A percentile compares a stretch with the other conserved stretches of the same genome.
Evolutionary conservation across 2,113 vertebrate genomes (phyloP).

Genomic region (Grallaria varia): DNA sequence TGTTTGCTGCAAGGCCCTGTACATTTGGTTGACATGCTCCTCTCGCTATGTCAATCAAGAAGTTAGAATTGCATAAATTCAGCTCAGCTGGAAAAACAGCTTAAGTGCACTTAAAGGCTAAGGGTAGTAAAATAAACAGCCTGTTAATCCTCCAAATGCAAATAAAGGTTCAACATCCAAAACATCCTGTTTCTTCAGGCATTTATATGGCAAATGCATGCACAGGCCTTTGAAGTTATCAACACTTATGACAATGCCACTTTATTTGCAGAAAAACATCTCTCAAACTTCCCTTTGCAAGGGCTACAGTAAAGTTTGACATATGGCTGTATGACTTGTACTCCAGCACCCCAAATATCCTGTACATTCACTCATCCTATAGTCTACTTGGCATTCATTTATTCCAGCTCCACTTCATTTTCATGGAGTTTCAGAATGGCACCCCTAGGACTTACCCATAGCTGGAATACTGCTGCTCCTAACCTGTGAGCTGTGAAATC

Average conservation of each 20-base stretch:
- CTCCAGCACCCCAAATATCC: neutral
- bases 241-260: neutral
- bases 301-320: neutral
- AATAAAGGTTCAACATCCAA: slow-evolving; percentile 30
- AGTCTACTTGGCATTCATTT: neutral
- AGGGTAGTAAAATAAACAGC: slow-evolving; percentile 37
- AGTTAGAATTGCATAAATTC: slow-evolving; percentile 39
- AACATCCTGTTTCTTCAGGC: neutral
- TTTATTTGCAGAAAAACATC: slow-evolving; percentile 33
- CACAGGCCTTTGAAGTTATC: slow-evolving; percentile 31
- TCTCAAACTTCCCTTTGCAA: neutral
- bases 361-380: neutral
- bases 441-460: neutral
- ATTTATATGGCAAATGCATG: neutral
- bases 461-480: neutral
- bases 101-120: slow-evolving; percentile 50
- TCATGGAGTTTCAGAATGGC: neutral
- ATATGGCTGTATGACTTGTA: rapidly evolving
- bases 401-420: neutral
- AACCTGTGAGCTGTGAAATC: neutral
- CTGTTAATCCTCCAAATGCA: slow-evolving; percentile 46
- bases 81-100: slow-evolving; percentile 12
- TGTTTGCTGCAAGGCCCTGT: neutral
- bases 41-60: slow-evolving; percentile 7
- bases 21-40: neutral